A percentile compares a stretch with the other conserved stretches of the same genome.
These are phyloP conservation scores for Eretmochelys imbricata DNA, from an alignment of 2,113 vertebrate genomes.

Conservation along the genomic window DNA sequence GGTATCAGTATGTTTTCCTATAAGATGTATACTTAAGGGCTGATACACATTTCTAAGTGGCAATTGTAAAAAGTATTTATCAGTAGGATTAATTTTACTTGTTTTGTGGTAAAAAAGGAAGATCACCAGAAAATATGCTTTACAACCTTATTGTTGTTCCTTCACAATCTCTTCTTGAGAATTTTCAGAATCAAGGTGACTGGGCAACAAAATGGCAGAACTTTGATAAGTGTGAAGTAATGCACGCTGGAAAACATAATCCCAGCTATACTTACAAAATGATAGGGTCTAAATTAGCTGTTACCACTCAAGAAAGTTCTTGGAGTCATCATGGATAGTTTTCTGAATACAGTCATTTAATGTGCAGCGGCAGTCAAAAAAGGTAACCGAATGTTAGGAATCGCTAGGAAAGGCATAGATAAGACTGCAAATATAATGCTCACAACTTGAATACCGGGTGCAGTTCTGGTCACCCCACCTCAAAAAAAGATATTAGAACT, in stretches of 20 bases:
- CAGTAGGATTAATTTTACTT: neutral
- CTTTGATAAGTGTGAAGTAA: neutral
- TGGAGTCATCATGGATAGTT: neutral
- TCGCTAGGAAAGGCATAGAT: neutral
- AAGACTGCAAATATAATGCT: neutral
- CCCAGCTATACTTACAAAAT: neutral
- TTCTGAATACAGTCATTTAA: neutral
- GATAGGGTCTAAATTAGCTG: neutral
- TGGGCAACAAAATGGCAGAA: neutral
- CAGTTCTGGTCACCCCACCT: neutral
- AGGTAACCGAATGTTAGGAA: neutral
- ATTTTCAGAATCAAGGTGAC: neutral
- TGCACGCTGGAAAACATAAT: too few relatives aligned
- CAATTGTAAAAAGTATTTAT: too few relatives aligned
- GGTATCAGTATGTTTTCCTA: neutral
- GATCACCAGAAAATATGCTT: neutral
- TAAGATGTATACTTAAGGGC: rapidly evolving
- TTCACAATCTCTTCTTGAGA: neutral
- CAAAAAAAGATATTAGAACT: too few relatives aligned
- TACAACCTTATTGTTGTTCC: neutral
- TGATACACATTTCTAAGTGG: neutral
- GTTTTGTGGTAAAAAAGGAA: neutral
- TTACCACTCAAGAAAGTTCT: neutral
- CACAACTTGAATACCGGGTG: neutral
- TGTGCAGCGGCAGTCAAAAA: neutral